Evolutionary conservation across 1,140 invertebrate genomes (phyloP).

Genomic region (Venturia canescens): DNA sequence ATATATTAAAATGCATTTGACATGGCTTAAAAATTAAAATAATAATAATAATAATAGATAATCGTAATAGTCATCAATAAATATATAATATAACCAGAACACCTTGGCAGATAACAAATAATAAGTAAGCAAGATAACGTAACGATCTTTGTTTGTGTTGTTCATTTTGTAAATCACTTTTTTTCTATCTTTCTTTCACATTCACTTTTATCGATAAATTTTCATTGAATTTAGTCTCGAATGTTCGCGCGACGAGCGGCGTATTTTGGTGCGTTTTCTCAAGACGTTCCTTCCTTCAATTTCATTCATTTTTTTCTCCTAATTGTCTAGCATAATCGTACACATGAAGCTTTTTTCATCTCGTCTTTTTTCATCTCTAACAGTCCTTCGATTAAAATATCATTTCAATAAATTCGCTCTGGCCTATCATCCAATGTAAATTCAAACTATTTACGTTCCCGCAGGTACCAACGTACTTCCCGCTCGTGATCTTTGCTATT

Average conservation of each 20-base stretch:
- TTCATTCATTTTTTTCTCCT: no score
- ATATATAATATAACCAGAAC: constrained; percentile 77
- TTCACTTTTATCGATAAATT: constrained; percentile 44
- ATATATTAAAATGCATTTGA: constrained; percentile 78
- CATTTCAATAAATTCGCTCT: constrained; percentile 50
- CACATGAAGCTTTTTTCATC: constrained; percentile 50
- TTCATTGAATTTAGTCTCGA: constrained; percentile 43
- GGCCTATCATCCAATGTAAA: constrained; percentile 23
- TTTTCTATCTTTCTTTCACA: constrained; percentile 45
- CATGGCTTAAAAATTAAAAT: constrained; percentile 71
- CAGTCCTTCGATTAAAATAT: constrained; percentile 54
- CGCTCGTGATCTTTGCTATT: constrained; percentile 39
- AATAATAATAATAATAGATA: constrained; percentile 70
- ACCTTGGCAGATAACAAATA: constrained; percentile 76
- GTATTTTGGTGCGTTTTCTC: constrained; percentile 59
- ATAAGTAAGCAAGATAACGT: constrained; percentile 76
- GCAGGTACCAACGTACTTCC: constrained; percentile 52
- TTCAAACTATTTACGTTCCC: constrained; percentile 33
- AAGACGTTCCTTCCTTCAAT: constrained; percentile 50
- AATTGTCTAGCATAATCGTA: constrained; percentile 40
- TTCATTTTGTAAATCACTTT: constrained; percentile 46
- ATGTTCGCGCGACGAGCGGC: constrained; percentile 64
- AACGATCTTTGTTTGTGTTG: constrained; percentile 48
- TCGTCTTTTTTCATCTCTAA: constrained; percentile 43
- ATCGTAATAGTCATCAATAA: constrained; percentile 73